These are phyloP conservation scores for Selenia dentaria DNA, from an alignment of 2,888 invertebrate genomes.

Conservation along the genomic window DNA sequence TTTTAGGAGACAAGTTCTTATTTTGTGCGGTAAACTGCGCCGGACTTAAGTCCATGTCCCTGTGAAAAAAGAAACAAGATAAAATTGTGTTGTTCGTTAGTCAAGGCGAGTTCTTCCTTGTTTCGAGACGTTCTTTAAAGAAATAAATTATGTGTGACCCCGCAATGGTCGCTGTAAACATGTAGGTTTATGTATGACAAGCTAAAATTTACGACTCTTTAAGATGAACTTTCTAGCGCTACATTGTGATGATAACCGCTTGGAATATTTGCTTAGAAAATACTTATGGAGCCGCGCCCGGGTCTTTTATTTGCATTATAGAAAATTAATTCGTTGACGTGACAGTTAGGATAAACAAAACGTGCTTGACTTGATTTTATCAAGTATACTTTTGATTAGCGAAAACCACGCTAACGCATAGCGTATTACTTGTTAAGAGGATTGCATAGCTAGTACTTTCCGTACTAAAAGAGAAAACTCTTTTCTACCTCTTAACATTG, in stretches of 20 bases:
- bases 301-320: slow-evolving; percentile 2
- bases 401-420: too few species aligned
- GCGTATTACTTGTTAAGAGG: too few species aligned
- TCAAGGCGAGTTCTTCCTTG: slow-evolving; percentile 27
- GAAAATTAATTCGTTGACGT: slow-evolving; percentile 25
- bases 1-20: slow-evolving; percentile 41
- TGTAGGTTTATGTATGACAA: slow-evolving; percentile 65
- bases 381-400: slow-evolving; percentile 6
- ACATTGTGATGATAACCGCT: slow-evolving; percentile 35
- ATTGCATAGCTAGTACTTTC: too few species aligned
- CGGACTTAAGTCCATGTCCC: slow-evolving; percentile 39
- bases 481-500: too few species aligned
- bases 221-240: slow-evolving; percentile 34
- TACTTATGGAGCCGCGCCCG: slow-evolving; percentile 5
- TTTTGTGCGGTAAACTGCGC: slow-evolving; percentile 44
- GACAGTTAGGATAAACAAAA: slow-evolving; percentile 27
- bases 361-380: slow-evolving; percentile 18
- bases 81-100: slow-evolving; percentile 39
- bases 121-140: slow-evolving; percentile 37
- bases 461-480: too few species aligned
- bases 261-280: slow-evolving; percentile 27
- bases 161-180: slow-evolving; percentile 62
- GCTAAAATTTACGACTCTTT: slow-evolving; percentile 51
- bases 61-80: slow-evolving; percentile 37
- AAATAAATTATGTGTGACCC: slow-evolving; percentile 69